Evolutionary conservation across 2,888 invertebrate species (phyloP), one percentile per base, ranked within the genome.

Genomic region (Biston stratarius): DNA sequence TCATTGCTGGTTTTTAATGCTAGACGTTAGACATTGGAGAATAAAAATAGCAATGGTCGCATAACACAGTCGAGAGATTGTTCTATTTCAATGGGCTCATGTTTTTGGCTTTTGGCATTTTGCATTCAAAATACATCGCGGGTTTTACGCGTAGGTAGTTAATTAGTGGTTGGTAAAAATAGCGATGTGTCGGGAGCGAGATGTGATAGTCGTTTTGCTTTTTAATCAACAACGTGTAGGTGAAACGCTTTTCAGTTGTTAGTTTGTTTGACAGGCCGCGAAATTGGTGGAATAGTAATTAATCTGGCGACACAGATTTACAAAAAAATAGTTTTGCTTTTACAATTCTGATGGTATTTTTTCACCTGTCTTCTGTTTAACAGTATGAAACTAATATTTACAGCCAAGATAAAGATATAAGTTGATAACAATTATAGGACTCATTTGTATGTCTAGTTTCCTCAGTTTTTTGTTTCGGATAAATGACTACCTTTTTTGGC

Each of bases 201-300:
- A 0, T 9, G 14, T n/a, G 58, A 56, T 12, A 48, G 44, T 61
- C 34, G 52, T 59, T 64, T 34, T 40, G 60, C 68, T 71, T 65
- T 73, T 44, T 77, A 79, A 79, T 80, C 82, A 64, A 70, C 75
- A 73, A 24, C 80, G 82, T 79, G 73, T 72, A 71, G 57, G 63
- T 74, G 74, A 78, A 24, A 80, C 80, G 77, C 77, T 79, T 84
- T 83, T 82, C 82, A 83, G 83, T 81, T 81, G 85, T 83, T 83
- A 80, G 80, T 80, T 81, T 84, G 83, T 80, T 83, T 86, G 88
- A 87, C 87, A 88, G 83, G 75, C 81, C 83, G 84, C 85, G 78
- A 89, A 89, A 89, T 89, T 88, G 84, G 84, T 81, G 84, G 84
- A 86, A 87, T 86, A 83, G 82, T 84, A 87, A 89, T 89, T 87